Conservation (phyloP, 2,888 invertebrate species). For the Eilema caniola region DNA sequence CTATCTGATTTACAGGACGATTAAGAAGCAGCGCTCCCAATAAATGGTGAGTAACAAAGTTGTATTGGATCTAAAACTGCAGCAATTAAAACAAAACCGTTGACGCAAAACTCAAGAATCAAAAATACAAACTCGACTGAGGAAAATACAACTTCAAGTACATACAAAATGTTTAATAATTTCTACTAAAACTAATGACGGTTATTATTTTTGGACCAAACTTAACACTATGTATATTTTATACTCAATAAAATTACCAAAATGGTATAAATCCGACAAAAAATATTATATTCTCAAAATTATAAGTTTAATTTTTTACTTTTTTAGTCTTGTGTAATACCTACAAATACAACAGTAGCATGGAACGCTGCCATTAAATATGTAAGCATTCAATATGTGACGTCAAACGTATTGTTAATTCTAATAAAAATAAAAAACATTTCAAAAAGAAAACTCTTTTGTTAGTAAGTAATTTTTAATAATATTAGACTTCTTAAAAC, state of each 20-base stretch:
- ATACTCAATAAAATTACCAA: slow-evolving; percentile 22
- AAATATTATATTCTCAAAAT: slow-evolving; percentile 15
- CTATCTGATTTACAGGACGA: slow-evolving; percentile 34
- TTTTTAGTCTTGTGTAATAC: slow-evolving; percentile 35
- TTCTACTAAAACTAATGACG: slow-evolving; percentile 50
- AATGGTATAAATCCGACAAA: slow-evolving; percentile 31
- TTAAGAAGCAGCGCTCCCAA: slow-evolving; percentile 56
- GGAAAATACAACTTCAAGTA: slow-evolving; percentile 51
- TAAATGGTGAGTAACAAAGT: slow-evolving; percentile 60
- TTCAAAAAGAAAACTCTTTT: slow-evolving; percentile 51
- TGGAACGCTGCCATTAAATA: slow-evolving; percentile 41
- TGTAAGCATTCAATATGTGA: slow-evolving; percentile 49
- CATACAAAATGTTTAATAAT: slow-evolving; percentile 40
- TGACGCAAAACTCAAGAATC: slow-evolving; percentile 38
- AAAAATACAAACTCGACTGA: slow-evolving; percentile 48
- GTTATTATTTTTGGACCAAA: slow-evolving; percentile 62
- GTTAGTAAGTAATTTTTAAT: slow-evolving; percentile 56
- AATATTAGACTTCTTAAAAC: slow-evolving; percentile 61
- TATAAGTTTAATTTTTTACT: slow-evolving; percentile 28
- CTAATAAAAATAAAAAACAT: slow-evolving; percentile 32
- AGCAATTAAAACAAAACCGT: slow-evolving; percentile 37
- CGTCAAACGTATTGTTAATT: slow-evolving; percentile 36
- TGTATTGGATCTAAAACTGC: slow-evolving; percentile 57
- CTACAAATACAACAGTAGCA: slow-evolving; percentile 39
- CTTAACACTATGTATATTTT: slow-evolving; percentile 37